A percentile compares a stretch with the other conserved stretches of the same genome.
Evolutionary conservation across 2,797 vertebrate species (phyloP).

Genomic region (Mycteria americana): DNA sequence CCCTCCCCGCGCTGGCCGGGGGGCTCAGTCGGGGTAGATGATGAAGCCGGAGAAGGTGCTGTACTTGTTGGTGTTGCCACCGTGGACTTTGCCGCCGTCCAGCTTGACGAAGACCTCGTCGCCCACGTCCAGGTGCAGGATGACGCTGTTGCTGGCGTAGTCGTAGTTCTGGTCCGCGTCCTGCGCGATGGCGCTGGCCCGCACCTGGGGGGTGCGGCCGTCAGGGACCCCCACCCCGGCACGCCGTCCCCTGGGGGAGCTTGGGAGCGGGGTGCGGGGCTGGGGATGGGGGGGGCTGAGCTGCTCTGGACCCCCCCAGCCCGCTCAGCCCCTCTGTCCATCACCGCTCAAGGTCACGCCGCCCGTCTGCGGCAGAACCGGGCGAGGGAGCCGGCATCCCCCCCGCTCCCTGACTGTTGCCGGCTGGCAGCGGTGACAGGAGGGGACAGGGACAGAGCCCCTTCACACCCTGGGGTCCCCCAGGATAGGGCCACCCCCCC

Average conservation of each 20-base stretch:
- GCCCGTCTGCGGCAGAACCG: not conserved
- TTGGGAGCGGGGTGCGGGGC: not conserved
- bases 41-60: constrained; percentile 98
- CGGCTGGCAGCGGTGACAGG: not conserved
- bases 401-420: too few relatives aligned
- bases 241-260: not conserved
- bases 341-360: not conserved
- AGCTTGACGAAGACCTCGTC: constrained; percentile 95
- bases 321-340: not conserved
- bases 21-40: constrained; percentile 91
- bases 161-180: constrained; percentile 98
- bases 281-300: not conserved
- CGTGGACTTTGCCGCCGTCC: constrained; percentile 95
- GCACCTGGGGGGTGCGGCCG: constrained; percentile 72
- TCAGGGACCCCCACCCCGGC: not conserved
- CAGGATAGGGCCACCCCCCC: not conserved
- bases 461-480: not conserved
- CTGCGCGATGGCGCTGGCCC: constrained; percentile 95
- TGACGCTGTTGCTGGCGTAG: constrained; percentile 96
- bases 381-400: too few relatives aligned
- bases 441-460: not conserved
- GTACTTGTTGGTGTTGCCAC: constrained; percentile 97
- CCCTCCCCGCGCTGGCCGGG: not conserved
- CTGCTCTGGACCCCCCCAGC: not conserved
- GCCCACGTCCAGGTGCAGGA: constrained; percentile 94